phyloP scores from a whole-genome alignment of 2,888 invertebrate species.

The Metopia argyrocephala region DNA sequence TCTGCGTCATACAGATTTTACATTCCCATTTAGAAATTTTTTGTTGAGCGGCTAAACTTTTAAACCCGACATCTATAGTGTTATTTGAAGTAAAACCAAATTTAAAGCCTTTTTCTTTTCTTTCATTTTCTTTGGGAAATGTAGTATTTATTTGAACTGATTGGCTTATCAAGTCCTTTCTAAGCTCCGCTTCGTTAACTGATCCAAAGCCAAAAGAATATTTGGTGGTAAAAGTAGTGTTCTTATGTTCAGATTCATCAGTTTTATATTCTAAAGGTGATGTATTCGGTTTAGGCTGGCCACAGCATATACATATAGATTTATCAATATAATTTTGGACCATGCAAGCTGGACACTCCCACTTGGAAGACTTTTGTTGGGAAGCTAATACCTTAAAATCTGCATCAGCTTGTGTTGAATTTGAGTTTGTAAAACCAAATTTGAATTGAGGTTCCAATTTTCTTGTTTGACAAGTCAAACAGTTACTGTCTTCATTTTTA shows the following conservation, averaged over 20 bases:
- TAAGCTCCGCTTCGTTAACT: neutral
- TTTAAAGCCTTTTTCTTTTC: neutral
- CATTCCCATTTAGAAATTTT: constrained; percentile 81
- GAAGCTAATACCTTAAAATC: constrained; percentile 75
- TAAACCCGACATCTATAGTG: constrained; percentile 71
- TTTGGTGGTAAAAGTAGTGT: constrained; percentile 63
- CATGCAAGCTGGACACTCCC: constrained; percentile 83
- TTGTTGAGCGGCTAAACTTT: constrained; percentile 73
- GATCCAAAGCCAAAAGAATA: constrained; percentile 71
- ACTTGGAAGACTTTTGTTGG: constrained; percentile 76
- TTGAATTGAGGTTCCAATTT: neutral
- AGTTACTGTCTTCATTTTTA: too few relatives aligned
- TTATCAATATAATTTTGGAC: constrained; percentile 72
- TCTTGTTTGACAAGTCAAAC: neutral
- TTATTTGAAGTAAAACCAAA: neutral
- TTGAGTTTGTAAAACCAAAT: neutral
- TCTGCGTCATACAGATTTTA: constrained; percentile 80
- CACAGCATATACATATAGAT: neutral
- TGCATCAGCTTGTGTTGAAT: constrained; percentile 67
- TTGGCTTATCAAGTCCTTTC: too few relatives aligned
- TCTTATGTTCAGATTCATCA: neutral
- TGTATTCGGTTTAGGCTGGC: constrained; percentile 78
- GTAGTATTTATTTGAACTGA: neutral
- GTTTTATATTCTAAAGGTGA: constrained; percentile 59
- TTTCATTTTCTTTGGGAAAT: constrained; percentile 54